Percentiles rank a stretch among this genome's conserved stretches.
Conservation (phyloP, 1,140 invertebrate genomes). For the Drosophila lacteicornis region DNA sequence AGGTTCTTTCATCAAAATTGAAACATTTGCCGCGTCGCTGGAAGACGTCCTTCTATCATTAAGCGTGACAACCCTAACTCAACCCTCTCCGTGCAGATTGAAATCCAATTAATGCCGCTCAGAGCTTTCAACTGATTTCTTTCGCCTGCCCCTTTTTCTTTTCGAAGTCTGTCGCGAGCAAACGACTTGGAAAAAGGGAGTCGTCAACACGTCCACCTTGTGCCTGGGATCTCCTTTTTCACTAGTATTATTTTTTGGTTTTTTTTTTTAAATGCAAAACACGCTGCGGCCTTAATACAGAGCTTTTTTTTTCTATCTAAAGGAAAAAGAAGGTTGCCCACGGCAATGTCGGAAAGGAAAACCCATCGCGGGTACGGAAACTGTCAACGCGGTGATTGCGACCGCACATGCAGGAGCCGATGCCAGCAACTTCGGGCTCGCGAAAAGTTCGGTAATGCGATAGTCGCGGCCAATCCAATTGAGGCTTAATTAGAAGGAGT, state of each 20-base stretch:
- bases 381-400: constrained; percentile 75
- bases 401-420: constrained; percentile 49
- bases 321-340: constrained; percentile 46
- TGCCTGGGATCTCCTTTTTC: constrained; percentile 32
- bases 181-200: constrained; percentile 70
- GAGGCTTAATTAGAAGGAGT: constrained; percentile 38
- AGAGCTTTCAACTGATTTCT: constrained; percentile 78
- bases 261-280: constrained; percentile 66
- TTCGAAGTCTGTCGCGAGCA: constrained; percentile 46
- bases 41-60: constrained; percentile 72
- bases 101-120: constrained; percentile 78
- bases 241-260: background rate
- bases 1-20: constrained; percentile 57
- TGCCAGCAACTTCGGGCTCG: constrained; percentile 40
- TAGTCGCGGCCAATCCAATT: constrained; percentile 41
- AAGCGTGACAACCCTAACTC: constrained; percentile 64
- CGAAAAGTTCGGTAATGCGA: constrained; percentile 55
- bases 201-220: constrained; percentile 42
- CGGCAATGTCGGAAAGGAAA: constrained; percentile 32
- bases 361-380: constrained; percentile 47
- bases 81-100: constrained; percentile 53
- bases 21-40: constrained; percentile 74
- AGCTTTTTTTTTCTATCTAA: constrained; percentile 49
- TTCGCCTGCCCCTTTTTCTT: constrained; percentile 20
- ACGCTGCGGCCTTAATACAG: constrained; percentile 75